Evolutionary conservation across 2,113 vertebrate species (phyloP), one percentile per base, ranked within the genome.

Genomic region (Chauna torquata): DNA sequence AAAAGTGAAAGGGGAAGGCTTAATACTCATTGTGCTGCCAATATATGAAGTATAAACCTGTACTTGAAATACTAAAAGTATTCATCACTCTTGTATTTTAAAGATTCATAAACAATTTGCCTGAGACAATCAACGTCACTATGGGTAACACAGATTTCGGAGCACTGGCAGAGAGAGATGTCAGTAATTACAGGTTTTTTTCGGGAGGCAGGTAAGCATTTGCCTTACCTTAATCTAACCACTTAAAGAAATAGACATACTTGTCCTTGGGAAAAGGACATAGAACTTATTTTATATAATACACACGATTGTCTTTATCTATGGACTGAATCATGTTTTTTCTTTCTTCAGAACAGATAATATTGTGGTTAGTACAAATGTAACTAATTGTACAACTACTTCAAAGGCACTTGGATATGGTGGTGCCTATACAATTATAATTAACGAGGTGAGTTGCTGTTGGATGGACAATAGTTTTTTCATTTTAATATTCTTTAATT

Each of bases 61-160:
- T 58, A 5, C 66, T 90, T 88, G 32, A 22, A 65, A 62, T 38
- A 28, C 58, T 38, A 57, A 84, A 54, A 20, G 14, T 44, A 17
- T 85, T 81, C 18, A 64, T 74, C 23, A 28, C 38, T 79, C 30
- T 86, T 89, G 14, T 55, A 22, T 97, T 94, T 97, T 98, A 79
- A 94, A 99, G 99, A 96, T 99, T 99, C 97, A 80, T 99, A 76
- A 99, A 99, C 90, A 97, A 97, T 75, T 88, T 98, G 11, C 1
- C 65, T 0, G 1, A 17, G 15, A 0, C 4, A 45, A 8, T 99
- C 55, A 98, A 96, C 2, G 3, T 99, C 84, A 97, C 96, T 7
- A 62, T 97, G 86, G 50, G 17, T 40, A 38, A 6, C 8, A 68
- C 4, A 8, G 0, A 55, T 8, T 91, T 98, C 87, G 97, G 47